Conservation (phyloP, 2,888 invertebrate genomes). For the Melitaea athalia region DNA sequence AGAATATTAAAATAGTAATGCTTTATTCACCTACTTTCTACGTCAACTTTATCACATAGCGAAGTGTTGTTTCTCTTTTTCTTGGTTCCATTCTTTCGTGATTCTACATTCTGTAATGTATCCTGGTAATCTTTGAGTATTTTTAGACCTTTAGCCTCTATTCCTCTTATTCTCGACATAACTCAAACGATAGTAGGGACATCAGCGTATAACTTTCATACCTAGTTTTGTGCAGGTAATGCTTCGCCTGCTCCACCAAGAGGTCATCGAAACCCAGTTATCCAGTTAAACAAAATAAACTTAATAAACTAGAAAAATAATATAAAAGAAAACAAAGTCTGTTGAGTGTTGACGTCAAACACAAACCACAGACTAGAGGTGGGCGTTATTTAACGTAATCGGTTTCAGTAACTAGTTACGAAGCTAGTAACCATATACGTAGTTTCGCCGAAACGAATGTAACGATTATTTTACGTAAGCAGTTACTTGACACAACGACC, state of each 20-base stretch:
- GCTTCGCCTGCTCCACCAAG: not conserved
- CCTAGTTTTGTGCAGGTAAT: slow-evolving; percentile 7
- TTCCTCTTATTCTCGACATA: slow-evolving; percentile 73
- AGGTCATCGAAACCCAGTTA: slow-evolving; percentile 1
- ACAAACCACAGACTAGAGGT: too few species aligned
- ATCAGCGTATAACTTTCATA: slow-evolving; percentile 19
- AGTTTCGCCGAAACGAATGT: too few species aligned
- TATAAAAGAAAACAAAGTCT: slow-evolving; percentile 23
- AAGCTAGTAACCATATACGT: too few species aligned
- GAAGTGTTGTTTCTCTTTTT: slow-evolving; percentile 49
- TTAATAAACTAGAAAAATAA: slow-evolving; percentile 9
- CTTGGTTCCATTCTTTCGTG: slow-evolving; percentile 56
- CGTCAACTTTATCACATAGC: slow-evolving; percentile 57
- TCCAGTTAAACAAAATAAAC: slow-evolving; percentile 19
- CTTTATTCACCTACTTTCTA: slow-evolving; percentile 56
- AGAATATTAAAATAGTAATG: not conserved
- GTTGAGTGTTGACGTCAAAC: slow-evolving; percentile 18
- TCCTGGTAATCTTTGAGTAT: slow-evolving; percentile 42
- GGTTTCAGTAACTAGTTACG: too few species aligned
- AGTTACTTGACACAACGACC: too few species aligned
- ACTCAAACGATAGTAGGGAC: slow-evolving; percentile 24
- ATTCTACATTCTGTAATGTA: slow-evolving; percentile 50
- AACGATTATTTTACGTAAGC: too few species aligned
- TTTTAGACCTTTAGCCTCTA: slow-evolving; percentile 65
- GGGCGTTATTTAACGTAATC: too few species aligned